These are phyloP conservation scores for Hirundichthys speculiger DNA, from an alignment of 2,113 vertebrate genomes.

Conservation along the genomic window DNA sequence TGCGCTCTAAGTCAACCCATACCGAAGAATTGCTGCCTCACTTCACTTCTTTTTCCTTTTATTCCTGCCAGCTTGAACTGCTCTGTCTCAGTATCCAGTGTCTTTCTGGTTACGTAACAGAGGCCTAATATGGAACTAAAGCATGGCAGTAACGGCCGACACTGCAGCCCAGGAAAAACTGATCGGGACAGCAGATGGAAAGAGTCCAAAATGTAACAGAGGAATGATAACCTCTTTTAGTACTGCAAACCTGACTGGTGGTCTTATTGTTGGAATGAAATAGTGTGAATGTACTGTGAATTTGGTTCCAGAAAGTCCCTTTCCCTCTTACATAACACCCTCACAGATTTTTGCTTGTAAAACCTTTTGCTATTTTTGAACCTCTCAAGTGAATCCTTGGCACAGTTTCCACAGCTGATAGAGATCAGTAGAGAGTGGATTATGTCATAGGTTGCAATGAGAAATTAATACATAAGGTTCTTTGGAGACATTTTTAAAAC, in stretches of 20 bases:
- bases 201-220: constrained; percentile 20
- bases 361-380: constrained; percentile 19
- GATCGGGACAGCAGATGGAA: constrained; percentile 23
- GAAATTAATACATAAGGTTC: neutral
- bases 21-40: constrained; percentile 27
- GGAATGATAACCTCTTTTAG: constrained; percentile 15
- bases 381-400: constrained; percentile 25
- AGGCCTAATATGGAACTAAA: constrained; percentile 67
- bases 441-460: constrained; percentile 4
- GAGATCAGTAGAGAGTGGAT: neutral
- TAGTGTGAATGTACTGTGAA: constrained; percentile 20
- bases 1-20: constrained; percentile 31
- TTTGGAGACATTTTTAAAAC: too few relatives aligned
- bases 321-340: constrained; percentile 44
- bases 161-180: constrained; percentile 44
- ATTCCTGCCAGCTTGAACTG: constrained; percentile 48
- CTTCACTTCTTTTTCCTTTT: constrained; percentile 16
- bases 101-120: constrained; percentile 73
- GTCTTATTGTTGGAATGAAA: constrained; percentile 17
- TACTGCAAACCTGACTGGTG: neutral
- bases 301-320: constrained; percentile 32
- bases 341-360: constrained; percentile 18
- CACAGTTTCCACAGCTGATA: constrained; percentile 36
- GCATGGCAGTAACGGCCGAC: constrained; percentile 45
- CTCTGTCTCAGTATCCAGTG: constrained; percentile 58